Evolutionary conservation across 2,888 invertebrate species (phyloP).

Genomic region (Trachelus tabidus): DNA sequence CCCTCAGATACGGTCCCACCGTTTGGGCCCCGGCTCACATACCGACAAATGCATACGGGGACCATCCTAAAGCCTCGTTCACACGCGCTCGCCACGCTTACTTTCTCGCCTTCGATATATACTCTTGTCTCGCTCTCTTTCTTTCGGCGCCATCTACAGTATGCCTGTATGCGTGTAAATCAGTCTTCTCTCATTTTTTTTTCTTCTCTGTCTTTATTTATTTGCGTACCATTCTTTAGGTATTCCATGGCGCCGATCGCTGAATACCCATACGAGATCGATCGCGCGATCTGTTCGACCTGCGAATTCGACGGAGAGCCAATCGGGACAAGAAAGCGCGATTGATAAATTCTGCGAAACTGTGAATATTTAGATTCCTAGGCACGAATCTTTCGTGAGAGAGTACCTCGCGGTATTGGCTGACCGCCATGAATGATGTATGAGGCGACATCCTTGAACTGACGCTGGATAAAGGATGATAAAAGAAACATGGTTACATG

Average conservation of each 20-base stretch:
- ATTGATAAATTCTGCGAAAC: constrained; percentile 2
- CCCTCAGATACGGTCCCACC: constrained; percentile 50
- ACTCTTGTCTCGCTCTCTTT: neutral
- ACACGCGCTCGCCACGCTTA: neutral
- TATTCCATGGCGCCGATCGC: neutral
- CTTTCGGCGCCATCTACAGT: neutral
- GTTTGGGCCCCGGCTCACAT: constrained; percentile 36
- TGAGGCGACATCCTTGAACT: constrained; percentile 6
- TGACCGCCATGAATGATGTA: constrained; percentile 5
- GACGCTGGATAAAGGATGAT: neutral
- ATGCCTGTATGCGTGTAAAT: neutral
- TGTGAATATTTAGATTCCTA: constrained; percentile 11
- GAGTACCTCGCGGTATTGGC: constrained; percentile 2
- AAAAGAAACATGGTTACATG: neutral
- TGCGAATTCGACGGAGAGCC: constrained; percentile 4
- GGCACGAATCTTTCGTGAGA: constrained; percentile 9
- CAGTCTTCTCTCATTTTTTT: constrained; percentile 7
- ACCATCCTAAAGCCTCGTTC: neutral
- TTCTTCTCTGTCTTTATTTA: constrained; percentile 36
- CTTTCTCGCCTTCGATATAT: neutral
- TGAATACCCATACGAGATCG: neutral
- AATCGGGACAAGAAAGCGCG: neutral
- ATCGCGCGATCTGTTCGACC: constrained; percentile 25
- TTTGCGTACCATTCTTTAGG: neutral
- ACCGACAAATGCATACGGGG: constrained; percentile 30